Percentiles rank a stretch among this genome's conserved stretches.
Evolutionary conservation across 2,113 vertebrate species (phyloP).

Genomic region (Thamnophis sirtalis): DNA sequence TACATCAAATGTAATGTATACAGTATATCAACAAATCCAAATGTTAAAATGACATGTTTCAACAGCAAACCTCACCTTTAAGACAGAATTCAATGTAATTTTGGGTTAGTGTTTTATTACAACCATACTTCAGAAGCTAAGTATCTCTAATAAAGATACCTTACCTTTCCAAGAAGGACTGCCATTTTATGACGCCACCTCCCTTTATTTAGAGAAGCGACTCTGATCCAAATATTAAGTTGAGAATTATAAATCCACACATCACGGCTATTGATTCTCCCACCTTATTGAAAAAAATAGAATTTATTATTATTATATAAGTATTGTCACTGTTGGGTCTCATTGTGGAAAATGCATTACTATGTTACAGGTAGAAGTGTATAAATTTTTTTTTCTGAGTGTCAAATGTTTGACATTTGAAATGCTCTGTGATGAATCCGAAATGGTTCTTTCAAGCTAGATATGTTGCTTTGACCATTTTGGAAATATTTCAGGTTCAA

Average conservation of each 20-base stretch:
- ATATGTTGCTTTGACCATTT: neutral
- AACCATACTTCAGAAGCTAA: neutral
- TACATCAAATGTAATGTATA: neutral
- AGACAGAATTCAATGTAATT: neutral
- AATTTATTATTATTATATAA: neutral
- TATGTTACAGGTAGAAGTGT: neutral
- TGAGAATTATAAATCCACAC: constrained; percentile 99
- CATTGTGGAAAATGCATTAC: neutral
- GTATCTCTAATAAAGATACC: constrained; percentile 38
- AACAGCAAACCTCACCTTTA: neutral
- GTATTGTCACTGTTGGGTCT: neutral
- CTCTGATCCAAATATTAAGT: constrained; percentile 97
- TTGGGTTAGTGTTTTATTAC: neutral
- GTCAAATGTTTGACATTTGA: neutral
- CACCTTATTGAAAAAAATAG: constrained; percentile 73
- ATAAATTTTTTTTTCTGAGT: neutral
- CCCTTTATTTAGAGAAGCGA: constrained; percentile 95
- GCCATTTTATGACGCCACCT: constrained; percentile 99
- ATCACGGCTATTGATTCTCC: constrained; percentile 94
- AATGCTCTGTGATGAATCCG: neutral
- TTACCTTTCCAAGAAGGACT: constrained; percentile 95
- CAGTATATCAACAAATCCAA: neutral
- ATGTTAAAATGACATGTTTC: neutral
- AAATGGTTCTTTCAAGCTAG: neutral
- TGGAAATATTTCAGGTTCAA: neutral